Evolutionary conservation across 2,797 vertebrate species (phyloP).

Genomic region (Gastrophryne carolinensis): DNA sequence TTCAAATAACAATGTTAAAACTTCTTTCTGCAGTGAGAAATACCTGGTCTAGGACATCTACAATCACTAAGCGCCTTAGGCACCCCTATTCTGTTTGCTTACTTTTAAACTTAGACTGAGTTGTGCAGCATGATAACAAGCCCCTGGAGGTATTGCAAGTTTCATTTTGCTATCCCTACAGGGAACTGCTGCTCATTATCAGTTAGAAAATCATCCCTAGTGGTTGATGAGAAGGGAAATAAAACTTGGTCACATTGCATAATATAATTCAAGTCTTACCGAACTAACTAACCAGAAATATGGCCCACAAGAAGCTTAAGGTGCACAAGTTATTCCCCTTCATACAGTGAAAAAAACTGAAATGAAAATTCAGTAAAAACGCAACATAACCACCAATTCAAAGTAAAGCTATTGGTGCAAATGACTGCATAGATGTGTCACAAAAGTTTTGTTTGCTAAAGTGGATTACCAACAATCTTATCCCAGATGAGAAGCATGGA

Average conservation of each 20-base stretch:
- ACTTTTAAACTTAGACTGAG: constrained; percentile 50
- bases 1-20: constrained; percentile 33
- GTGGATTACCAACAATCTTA: too few species aligned
- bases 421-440: too few species aligned
- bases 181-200: constrained; percentile 47
- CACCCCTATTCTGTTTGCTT: constrained; percentile 49
- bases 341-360: not conserved
- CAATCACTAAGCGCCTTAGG: constrained; percentile 49
- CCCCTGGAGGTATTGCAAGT: constrained; percentile 46
- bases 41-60: constrained; percentile 45
- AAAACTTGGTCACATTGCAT: constrained; percentile 50
- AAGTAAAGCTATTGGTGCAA: too few species aligned
- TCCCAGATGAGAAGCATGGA: too few species aligned
- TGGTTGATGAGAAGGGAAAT: constrained; percentile 47
- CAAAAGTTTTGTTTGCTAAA: too few species aligned
- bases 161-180: constrained; percentile 48
- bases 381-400: too few species aligned
- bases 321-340: constrained; percentile 4
- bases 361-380: too few species aligned
- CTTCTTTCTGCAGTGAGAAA: constrained; percentile 15
- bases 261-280: constrained; percentile 48
- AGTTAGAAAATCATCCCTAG: constrained; percentile 48
- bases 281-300: constrained; percentile 41
- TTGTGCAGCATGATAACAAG: constrained; percentile 51
- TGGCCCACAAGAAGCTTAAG: constrained; percentile 11